Evolutionary conservation across 2,888 invertebrate species (phyloP), one percentile per base, ranked within the genome.

Genomic region (Hylaea fasciaria): DNA sequence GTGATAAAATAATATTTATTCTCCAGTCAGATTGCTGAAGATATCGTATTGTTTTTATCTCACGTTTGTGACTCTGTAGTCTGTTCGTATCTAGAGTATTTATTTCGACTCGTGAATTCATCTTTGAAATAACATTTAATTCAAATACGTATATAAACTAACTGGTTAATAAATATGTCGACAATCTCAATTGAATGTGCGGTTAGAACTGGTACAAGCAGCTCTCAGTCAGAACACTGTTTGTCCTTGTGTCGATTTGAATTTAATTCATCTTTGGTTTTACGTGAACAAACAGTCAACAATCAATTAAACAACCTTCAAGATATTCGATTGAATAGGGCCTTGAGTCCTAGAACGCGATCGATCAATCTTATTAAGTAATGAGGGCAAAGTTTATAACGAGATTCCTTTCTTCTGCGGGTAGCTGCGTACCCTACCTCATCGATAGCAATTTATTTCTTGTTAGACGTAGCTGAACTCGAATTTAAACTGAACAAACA

Each of bases 1-100:
- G 32, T 35, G 53, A 55, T 59, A 62, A 54, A 59, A 52, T 49
- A 53, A 43, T 56, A 59, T 59, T 64, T 60, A 43, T 56, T 62
- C 47, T 44, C 44, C 11, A 47, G 46, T 58, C 46, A 53, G 22
- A 43, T 35, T 44, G 41, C 47, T 51, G 28, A 11, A 59, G 49
- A 56, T 56, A 61, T 39, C 45, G n/a, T n/a, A 49, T 35, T 46
- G 41, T 51, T 40, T 41, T 50, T 35, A 46, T 39, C 40, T 43
- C 32, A 22, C 14, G 12, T 29, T 51, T 45, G 28, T 35, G 22
- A 39, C 49, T 46, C 5, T 40, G 16, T 37, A 13, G 11, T 32
- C 29, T 29, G n/a, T 1, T 40, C n/a, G n/a, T n/a, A n/a, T n/a
- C n/a, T 55, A 60, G 41, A 60, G 46, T 60, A 41, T 46, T 46